Evolutionary conservation across 2,113 vertebrate genomes (phyloP).

Genomic region (Tachycineta bicolor): DNA sequence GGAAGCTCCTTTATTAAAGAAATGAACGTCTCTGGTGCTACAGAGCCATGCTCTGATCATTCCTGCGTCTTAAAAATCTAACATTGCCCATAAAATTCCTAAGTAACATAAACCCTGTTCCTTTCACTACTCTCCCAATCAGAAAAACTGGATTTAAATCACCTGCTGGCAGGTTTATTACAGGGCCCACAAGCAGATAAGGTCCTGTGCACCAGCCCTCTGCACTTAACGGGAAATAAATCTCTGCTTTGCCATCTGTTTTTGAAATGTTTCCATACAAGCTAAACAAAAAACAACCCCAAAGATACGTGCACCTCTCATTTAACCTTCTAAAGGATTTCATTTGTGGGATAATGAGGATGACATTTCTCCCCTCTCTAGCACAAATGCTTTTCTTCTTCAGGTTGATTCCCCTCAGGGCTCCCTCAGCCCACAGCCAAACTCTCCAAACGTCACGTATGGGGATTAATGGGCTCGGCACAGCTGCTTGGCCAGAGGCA

Average conservation of each 20-base stretch:
- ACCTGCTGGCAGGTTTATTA: conserved; percentile 65
- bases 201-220: conserved; percentile 56
- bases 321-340: neutral
- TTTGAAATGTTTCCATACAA: conserved; percentile 13
- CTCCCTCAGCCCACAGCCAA: neutral
- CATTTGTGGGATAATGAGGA: neutral
- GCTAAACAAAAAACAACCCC: neutral
- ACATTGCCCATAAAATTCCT: conserved; percentile 7
- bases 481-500: neutral
- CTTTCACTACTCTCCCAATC: conserved; percentile 31
- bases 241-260: conserved; percentile 50
- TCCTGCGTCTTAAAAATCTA: conserved; percentile 12
- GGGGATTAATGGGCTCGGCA: neutral
- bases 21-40: neutral
- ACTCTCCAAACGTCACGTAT: rapidly evolving
- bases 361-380: neutral
- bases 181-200: conserved; percentile 52
- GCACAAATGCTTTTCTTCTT: neutral
- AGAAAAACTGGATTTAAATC: conserved; percentile 58
- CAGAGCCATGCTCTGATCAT: conserved; percentile 1
- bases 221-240: conserved; percentile 36
- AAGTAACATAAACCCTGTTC: conserved; percentile 36
- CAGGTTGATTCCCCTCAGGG: neutral
- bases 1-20: neutral
- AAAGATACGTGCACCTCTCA: neutral